These are phyloP conservation scores for Forpus xanthops DNA, from an alignment of 2,797 vertebrate genomes.

Conservation along the genomic window DNA sequence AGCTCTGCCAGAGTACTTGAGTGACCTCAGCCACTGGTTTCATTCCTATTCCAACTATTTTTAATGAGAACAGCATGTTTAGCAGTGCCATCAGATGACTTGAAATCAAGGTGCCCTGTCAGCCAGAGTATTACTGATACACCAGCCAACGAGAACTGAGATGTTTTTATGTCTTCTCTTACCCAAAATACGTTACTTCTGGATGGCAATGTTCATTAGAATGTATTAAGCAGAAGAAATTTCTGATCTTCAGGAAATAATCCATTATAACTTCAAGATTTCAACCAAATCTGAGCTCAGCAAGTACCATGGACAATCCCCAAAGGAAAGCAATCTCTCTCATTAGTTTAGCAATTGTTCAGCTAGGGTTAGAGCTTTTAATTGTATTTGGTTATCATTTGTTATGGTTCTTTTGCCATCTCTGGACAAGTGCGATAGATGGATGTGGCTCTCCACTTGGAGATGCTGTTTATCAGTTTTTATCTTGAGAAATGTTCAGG, in stretches of 20 bases:
- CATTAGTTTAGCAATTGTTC: slow-evolving; percentile 35
- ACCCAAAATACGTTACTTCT: neutral
- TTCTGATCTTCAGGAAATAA: neutral
- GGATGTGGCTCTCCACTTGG: slow-evolving; percentile 17
- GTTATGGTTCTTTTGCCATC: neutral
- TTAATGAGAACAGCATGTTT: neutral
- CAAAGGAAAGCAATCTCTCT: neutral
- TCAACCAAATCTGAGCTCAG: neutral
- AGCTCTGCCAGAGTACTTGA: slow-evolving; percentile 27
- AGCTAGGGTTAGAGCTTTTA: neutral
- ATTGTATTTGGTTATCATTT: neutral
- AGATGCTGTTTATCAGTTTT: slow-evolving; percentile 57
- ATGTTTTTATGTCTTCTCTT: neutral
- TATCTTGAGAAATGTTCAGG: neutral
- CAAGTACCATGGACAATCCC: neutral
- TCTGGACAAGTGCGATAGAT: neutral
- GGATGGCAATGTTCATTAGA: neutral
- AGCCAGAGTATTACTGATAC: neutral
- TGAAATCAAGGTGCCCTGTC: neutral
- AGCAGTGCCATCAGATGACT: neutral
- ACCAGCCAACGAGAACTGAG: neutral
- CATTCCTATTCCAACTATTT: neutral
- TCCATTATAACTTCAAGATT: neutral
- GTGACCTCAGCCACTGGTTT: slow-evolving; percentile 38
- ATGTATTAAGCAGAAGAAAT: neutral